Percentiles rank a stretch among this genome's conserved stretches.
Conservation (phyloP, 2,888 invertebrate species). For the Yponomeuta sedellus region DNA sequence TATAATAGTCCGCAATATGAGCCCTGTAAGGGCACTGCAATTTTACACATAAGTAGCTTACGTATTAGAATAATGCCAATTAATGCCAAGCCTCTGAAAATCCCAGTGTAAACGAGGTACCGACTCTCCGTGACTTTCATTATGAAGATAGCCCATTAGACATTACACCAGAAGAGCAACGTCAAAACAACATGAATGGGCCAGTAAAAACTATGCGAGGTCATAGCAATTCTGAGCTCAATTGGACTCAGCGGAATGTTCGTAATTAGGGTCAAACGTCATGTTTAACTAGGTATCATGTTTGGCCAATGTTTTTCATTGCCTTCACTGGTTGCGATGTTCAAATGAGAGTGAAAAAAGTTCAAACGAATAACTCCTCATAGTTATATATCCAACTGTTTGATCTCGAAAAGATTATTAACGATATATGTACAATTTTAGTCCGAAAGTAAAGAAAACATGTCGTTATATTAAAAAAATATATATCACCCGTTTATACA, state of each 20-base stretch:
- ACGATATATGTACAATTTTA: too few relatives aligned
- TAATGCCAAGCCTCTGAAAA: not conserved
- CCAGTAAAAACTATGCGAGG: slow-evolving; percentile 9
- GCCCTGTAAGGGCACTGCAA: too few relatives aligned
- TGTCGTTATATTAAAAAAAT: too few relatives aligned
- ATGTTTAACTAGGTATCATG: not conserved
- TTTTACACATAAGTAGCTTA: too few relatives aligned
- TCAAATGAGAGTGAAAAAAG: too few relatives aligned
- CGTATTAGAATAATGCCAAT: too few relatives aligned
- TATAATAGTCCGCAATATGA: too few relatives aligned
- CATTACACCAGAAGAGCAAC: not conserved
- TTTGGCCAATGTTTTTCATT: not conserved
- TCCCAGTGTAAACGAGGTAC: not conserved
- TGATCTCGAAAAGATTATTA: too few relatives aligned
- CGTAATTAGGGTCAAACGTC: slow-evolving; percentile 6
- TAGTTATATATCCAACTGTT: too few relatives aligned
- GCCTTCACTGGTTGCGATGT: not conserved
- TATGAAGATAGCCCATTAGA: not conserved
- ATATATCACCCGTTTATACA: too few relatives aligned
- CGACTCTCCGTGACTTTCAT: not conserved
- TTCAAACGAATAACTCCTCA: too few relatives aligned
- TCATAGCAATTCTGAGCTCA: slow-evolving; percentile 6
- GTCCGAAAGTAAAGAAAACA: too few relatives aligned
- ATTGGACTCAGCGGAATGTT: not conserved
- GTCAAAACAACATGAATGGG: slow-evolving; percentile 14